A percentile compares a stretch with the other conserved stretches of the same genome.
These are phyloP conservation scores for Crocodylus rhombifer DNA, from an alignment of 2,797 vertebrate genomes.

Conservation along the genomic window DNA sequence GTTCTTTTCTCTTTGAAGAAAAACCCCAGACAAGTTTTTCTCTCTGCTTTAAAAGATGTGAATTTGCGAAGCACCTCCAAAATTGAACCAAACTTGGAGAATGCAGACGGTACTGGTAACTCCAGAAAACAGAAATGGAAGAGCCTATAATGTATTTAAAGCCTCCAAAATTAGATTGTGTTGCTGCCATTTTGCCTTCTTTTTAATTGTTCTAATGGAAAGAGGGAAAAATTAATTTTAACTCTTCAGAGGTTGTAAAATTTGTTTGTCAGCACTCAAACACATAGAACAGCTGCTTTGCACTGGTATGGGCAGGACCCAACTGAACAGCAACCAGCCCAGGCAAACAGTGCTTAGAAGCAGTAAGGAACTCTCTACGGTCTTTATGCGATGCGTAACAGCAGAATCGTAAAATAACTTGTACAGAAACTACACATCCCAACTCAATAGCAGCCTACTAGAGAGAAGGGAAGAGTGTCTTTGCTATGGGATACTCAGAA, in stretches of 20 bases:
- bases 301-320: neutral
- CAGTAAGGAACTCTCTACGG: neutral
- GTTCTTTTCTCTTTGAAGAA: neutral
- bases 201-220: neutral
- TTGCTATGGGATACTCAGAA: neutral
- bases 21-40: neutral
- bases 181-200: neutral
- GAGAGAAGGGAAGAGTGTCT: neutral
- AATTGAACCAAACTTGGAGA: conserved; percentile 13
- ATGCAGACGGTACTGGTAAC: neutral
- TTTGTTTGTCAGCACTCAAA: neutral
- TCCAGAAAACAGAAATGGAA: neutral
- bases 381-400: neutral
- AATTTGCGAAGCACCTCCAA: neutral
- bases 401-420: neutral
- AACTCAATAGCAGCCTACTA: neutral
- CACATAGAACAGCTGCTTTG: neutral
- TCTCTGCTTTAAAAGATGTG: conserved; percentile 8
- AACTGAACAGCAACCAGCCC: neutral
- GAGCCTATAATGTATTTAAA: neutral
- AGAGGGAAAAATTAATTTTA: neutral
- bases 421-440: neutral
- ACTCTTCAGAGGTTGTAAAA: neutral
- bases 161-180: neutral
- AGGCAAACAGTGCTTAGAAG: neutral